Evolutionary conservation across 37 sponge, comb jelly and placozoan genomes (phyloP).

Genomic region (Spongilla lacustris): DNA sequence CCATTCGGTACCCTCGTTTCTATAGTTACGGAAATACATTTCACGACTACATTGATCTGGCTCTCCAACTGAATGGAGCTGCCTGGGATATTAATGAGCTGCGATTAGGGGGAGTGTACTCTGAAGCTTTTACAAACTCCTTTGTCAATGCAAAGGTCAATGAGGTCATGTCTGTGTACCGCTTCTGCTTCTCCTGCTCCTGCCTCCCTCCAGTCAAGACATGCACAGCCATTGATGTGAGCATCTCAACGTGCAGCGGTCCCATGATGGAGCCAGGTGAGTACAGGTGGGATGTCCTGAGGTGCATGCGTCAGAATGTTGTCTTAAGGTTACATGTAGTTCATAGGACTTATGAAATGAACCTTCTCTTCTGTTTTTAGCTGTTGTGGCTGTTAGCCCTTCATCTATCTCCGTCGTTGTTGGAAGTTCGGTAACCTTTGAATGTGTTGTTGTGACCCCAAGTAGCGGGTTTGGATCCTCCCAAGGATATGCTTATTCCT

Average conservation of each 20-base stretch:
- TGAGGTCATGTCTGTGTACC: constrained; percentile 56
- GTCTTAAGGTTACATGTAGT: too few relatives aligned
- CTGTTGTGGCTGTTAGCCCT: constrained; percentile 21
- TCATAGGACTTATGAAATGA: too few relatives aligned
- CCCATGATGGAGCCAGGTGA: constrained; percentile 24
- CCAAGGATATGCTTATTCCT: neutral
- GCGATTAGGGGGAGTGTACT: constrained; percentile 4
- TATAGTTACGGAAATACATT: constrained; percentile 55
- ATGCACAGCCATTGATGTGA: constrained; percentile 8
- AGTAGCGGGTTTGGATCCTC: neutral
- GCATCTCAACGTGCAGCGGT: constrained; percentile 25
- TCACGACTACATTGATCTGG: constrained; percentile 77
- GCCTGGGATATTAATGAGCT: constrained; percentile 83
- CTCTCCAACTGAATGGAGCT: constrained; percentile 52
- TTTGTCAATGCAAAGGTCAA: constrained; percentile 70
- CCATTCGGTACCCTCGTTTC: neutral
- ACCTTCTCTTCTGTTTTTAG: too few relatives aligned
- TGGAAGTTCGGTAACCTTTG: constrained; percentile 13
- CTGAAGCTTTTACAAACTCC: constrained; percentile 63
- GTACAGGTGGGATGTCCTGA: too few relatives aligned
- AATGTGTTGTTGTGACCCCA: constrained; percentile 20
- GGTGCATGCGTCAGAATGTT: too few relatives aligned
- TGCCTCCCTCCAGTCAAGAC: constrained; percentile 21
- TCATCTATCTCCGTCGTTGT: neutral
- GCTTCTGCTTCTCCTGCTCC: constrained; percentile 54